Evolutionary conservation across 2,888 invertebrate genomes (phyloP).

Genomic region (Galerucella pusilla): DNA sequence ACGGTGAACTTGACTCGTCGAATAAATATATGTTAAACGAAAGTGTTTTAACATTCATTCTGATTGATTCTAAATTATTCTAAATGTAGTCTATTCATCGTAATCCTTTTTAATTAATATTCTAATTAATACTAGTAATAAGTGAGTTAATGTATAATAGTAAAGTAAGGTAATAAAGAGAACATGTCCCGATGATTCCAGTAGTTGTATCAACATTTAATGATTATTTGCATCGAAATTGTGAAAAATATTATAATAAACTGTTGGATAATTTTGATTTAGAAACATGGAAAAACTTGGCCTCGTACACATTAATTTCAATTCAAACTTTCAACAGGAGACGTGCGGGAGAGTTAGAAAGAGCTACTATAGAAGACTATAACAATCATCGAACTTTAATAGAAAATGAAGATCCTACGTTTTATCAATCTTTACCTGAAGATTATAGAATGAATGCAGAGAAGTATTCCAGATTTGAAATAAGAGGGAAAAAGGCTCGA

Average conservation of each 20-base stretch:
- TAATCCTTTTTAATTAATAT: too few relatives aligned
- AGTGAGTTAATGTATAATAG: too few relatives aligned
- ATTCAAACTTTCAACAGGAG: constrained; percentile 43
- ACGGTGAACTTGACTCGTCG: too few relatives aligned
- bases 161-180: too few relatives aligned
- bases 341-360: constrained; percentile 42
- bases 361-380: constrained; percentile 36
- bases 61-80: too few relatives aligned
- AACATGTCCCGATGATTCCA: too few relatives aligned
- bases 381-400: constrained; percentile 26
- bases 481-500: constrained; percentile 18
- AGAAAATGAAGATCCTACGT: constrained; percentile 26
- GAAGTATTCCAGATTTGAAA: constrained; percentile 27
- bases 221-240: constrained; percentile 10
- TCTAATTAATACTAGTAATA: too few relatives aligned
- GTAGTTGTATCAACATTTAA: constrained; percentile 20
- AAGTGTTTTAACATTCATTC: too few relatives aligned
- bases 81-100: too few relatives aligned
- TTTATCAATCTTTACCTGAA: constrained; percentile 15
- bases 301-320: constrained; percentile 34
- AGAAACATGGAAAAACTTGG: constrained; percentile 29
- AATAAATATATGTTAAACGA: too few relatives aligned
- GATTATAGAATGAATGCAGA: constrained; percentile 15
- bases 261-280: constrained; percentile 18
- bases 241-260: not conserved